phyloP scores from a whole-genome alignment of 2,888 invertebrate genomes.

The Parnassius apollo region DNA sequence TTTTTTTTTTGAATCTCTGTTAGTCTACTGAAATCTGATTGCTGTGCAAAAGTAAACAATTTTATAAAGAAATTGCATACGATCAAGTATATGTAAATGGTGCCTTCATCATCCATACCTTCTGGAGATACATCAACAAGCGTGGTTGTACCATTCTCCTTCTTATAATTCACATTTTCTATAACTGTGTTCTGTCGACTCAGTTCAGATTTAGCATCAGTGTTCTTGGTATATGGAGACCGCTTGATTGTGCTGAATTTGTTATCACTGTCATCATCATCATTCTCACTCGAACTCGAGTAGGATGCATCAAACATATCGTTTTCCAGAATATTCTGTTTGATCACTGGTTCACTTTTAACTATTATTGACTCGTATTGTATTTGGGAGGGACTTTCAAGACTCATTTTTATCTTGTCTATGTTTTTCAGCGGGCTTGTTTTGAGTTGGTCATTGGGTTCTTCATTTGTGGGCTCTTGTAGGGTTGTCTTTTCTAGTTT shows the following conservation, averaged over 20 bases:
- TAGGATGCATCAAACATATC: constrained; percentile 77
- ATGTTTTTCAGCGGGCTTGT: constrained; percentile 73
- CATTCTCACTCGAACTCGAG: constrained; percentile 78
- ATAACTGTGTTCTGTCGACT: constrained; percentile 76
- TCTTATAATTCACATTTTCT: constrained; percentile 73
- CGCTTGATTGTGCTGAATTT: constrained; percentile 87
- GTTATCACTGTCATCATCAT: constrained; percentile 84
- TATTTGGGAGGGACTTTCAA: constrained; percentile 75
- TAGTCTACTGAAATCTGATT: too few species aligned
- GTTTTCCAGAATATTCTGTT: constrained; percentile 76
- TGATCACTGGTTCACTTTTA: constrained; percentile 76
- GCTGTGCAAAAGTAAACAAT: too few species aligned
- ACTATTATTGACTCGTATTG: constrained; percentile 75
- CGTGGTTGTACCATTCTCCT: constrained; percentile 69
- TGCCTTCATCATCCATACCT: too few species aligned
- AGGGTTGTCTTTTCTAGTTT: constrained; percentile 36
- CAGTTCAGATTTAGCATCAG: constrained; percentile 53
- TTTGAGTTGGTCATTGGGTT: constrained; percentile 49
- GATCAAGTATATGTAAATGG: too few species aligned
- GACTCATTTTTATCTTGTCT: constrained; percentile 74
- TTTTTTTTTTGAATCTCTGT: too few species aligned
- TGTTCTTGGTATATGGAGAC: constrained; percentile 83
- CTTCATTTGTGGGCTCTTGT: constrained; percentile 34
- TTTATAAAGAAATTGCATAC: too few species aligned
- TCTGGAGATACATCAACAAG: too few species aligned